Evolutionary conservation across 64 coral and sea anemone genomes (phyloP).

Genomic region (Pachyseris speciosa): DNA sequence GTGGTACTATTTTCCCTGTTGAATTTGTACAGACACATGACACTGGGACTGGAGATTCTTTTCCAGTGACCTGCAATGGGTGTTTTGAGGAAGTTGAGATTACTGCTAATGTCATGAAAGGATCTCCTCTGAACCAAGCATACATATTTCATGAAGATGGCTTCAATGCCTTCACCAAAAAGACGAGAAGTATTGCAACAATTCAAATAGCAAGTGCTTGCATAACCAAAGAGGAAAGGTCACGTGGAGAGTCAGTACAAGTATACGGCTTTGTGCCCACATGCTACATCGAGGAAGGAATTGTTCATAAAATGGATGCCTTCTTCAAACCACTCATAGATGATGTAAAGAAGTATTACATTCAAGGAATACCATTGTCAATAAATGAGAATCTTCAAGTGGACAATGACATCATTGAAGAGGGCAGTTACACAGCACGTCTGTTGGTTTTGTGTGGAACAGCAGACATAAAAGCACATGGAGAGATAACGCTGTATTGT

Average conservation of each 20-base stretch:
- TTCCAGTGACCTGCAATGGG: no score
- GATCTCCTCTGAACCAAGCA: slow-evolving; percentile 21
- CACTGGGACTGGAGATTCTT: no score
- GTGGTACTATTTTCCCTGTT: no score
- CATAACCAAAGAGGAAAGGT: background rate
- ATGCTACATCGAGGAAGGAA: slow-evolving; percentile 24
- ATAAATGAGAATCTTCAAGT: background rate
- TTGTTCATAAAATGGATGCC: slow-evolving; percentile 33
- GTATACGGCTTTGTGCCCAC: slow-evolving; percentile 35
- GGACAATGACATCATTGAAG: slow-evolving; percentile 7
- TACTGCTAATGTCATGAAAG: background rate
- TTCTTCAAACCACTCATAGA: slow-evolving; percentile 42
- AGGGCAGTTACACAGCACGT: no score
- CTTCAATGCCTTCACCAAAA: slow-evolving; percentile 28
- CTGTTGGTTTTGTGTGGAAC: no score
- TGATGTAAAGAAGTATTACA: slow-evolving; percentile 6
- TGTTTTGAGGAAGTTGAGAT: no score
- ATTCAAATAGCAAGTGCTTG: slow-evolving; percentile 10
- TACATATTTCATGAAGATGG: slow-evolving; percentile 32
- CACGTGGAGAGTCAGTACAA: background rate
- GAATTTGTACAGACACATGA: no score
- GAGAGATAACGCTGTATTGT: no score
- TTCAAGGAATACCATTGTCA: background rate
- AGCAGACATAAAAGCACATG: no score
- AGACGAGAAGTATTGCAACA: slow-evolving; percentile 18